These are phyloP conservation scores for Clarias laeviceps DNA, from an alignment of 2,797 vertebrate genomes.

Conservation along the genomic window DNA sequence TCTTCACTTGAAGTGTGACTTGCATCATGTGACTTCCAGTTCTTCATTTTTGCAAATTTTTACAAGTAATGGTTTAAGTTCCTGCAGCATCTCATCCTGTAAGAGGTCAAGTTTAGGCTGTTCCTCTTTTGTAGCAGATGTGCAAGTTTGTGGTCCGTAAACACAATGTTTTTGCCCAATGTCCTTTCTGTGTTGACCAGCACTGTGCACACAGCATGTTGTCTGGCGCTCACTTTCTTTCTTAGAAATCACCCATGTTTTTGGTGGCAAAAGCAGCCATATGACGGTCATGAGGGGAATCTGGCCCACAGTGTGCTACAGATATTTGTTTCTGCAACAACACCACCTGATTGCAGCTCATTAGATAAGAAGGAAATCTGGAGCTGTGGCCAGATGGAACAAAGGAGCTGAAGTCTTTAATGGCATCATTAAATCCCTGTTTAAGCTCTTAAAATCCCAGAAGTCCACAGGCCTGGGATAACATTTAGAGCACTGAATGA, in stretches of 20 bases:
- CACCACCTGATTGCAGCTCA: background rate
- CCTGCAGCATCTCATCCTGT: background rate
- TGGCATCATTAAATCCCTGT: slow-evolving; percentile 3
- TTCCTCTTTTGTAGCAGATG: slow-evolving; percentile 6
- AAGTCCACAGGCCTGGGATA: background rate
- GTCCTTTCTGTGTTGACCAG: background rate
- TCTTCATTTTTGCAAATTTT: background rate
- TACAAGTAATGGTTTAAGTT: background rate
- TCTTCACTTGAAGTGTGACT: background rate
- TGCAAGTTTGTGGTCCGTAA: background rate
- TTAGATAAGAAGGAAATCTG: slow-evolving; percentile 3
- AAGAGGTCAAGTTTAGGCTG: background rate
- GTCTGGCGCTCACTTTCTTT: slow-evolving; percentile 1
- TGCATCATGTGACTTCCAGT: background rate
- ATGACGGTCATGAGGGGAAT: background rate
- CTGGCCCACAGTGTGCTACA: background rate
- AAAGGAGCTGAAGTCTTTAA: background rate
- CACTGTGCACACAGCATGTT: background rate
- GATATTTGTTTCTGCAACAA: slow-evolving; percentile 18
- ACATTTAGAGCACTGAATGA: background rate
- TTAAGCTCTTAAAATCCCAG: slow-evolving; percentile 13
- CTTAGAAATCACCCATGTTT: background rate
- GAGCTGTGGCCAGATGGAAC: background rate
- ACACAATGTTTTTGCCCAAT: too few relatives aligned
- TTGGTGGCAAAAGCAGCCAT: slow-evolving; percentile 3